Conservation (phyloP, 2,797 vertebrate genomes). For the Cuniculus paca region DNA sequence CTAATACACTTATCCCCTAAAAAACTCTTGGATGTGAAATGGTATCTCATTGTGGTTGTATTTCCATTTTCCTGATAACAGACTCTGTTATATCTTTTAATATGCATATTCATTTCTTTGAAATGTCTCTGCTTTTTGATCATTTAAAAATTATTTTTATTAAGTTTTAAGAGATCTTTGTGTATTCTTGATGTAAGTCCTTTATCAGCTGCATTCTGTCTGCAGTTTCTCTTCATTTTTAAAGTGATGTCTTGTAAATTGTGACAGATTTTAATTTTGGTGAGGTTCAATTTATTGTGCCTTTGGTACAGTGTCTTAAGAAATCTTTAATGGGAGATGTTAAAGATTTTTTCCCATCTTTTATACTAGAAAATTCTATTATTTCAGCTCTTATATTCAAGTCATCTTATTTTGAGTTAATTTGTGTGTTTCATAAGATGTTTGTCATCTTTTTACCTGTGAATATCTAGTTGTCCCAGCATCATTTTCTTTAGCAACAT, state of each 20-base stretch:
- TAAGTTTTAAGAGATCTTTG: background rate
- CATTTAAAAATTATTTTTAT: conserved; percentile 9
- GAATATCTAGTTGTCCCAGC: background rate
- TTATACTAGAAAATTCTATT: background rate
- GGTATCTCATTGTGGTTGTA: conserved; percentile 15
- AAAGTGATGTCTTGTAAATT: conserved; percentile 38
- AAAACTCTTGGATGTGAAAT: background rate
- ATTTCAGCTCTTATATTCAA: conserved; percentile 28
- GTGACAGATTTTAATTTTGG: conserved; percentile 6
- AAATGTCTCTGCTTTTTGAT: background rate
- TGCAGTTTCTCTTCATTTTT: background rate
- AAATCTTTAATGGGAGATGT: conserved; percentile 27
- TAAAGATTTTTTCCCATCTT: conserved; percentile 12
- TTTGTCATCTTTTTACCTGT: background rate
- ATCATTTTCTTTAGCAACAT: background rate
- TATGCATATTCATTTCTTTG: conserved; percentile 41
- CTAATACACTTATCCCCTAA: background rate
- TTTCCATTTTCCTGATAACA: background rate
- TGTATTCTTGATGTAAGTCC: background rate
- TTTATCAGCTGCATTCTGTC: background rate
- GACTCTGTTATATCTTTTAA: background rate
- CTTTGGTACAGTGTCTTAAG: background rate
- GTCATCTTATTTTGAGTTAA: conserved; percentile 42
- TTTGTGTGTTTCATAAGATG: background rate
- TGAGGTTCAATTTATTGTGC: background rate